Conservation (phyloP, 1,140 invertebrate species). For the Drosophila aff. region DNA sequence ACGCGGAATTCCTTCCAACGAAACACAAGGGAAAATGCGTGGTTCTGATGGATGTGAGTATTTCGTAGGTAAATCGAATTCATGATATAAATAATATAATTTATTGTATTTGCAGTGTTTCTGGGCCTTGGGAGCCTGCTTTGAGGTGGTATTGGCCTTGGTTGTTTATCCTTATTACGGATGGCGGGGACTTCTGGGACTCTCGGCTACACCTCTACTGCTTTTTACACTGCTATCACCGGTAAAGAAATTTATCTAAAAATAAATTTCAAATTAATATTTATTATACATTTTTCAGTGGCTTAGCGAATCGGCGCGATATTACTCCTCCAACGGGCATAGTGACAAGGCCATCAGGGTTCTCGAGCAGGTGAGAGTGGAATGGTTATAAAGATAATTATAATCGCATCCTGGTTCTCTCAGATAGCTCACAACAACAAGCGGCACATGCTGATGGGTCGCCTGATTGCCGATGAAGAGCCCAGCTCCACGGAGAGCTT, state of each 20-base stretch:
- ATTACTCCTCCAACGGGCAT: constrained; percentile 93
- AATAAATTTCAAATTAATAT: not conserved
- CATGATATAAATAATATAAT: not conserved
- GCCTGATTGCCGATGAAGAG: constrained; percentile 93
- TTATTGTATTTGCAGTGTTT: constrained; percentile 90
- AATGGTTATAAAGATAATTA: fast-evolving
- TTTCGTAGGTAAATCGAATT: not conserved
- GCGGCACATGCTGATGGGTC: constrained; percentile 94
- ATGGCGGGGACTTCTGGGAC: constrained; percentile 95
- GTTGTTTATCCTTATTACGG: constrained; percentile 96
- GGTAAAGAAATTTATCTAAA: not conserved
- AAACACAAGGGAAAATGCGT: constrained; percentile 97
- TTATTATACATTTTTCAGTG: constrained; percentile 3
- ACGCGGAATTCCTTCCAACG: constrained; percentile 97
- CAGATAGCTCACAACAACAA: constrained; percentile 94
- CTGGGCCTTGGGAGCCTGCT: constrained; percentile 97
- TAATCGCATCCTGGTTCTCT: not conserved
- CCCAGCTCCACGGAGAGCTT: constrained; percentile 89
- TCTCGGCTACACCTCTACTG: constrained; percentile 95
- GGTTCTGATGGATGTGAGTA: constrained; percentile 95
- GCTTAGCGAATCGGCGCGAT: constrained; percentile 90
- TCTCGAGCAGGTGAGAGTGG: constrained; percentile 89
- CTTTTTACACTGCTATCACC: constrained; percentile 91
- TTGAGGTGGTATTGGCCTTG: constrained; percentile 95
- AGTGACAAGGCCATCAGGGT: constrained; percentile 94